These are phyloP conservation scores for Xestia xanthographa DNA, from an alignment of 2,888 invertebrate genomes.

Conservation along the genomic window DNA sequence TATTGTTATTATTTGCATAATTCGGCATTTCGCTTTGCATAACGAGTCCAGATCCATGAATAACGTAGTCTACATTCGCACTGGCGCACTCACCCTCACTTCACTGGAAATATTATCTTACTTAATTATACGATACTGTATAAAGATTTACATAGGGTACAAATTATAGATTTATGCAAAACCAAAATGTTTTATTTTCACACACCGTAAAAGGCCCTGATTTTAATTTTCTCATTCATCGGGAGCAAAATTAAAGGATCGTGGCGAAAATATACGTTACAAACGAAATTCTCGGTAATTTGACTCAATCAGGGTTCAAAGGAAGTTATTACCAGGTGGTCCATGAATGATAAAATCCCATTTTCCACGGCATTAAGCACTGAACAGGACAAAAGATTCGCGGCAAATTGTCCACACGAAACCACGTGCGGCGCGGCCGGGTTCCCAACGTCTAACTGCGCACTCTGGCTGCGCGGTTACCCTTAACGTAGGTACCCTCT, in stretches of 20 bases:
- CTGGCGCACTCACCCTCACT: conserved; percentile 69
- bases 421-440: conserved; percentile 84
- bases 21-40: conserved; percentile 82
- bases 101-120: conserved; percentile 57
- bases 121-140: conserved; percentile 48
- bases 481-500: conserved; percentile 81
- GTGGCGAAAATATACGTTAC: conserved; percentile 28
- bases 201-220: conserved; percentile 23
- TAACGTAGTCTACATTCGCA: conserved; percentile 76
- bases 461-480: conserved; percentile 85
- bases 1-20: conserved; percentile 84
- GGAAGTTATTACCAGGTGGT: conserved; percentile 65
- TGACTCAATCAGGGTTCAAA: conserved; percentile 48
- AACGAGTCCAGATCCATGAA: conserved; percentile 79
- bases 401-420: conserved; percentile 76
- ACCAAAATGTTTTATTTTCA: conserved; percentile 34
- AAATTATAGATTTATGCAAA: conserved; percentile 54
- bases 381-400: conserved; percentile 82
- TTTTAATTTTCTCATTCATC: conserved; percentile 47
- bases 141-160: conserved; percentile 49
- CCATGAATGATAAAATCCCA: conserved; percentile 74
- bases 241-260: conserved; percentile 45
- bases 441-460: conserved; percentile 84
- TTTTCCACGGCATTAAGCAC: conserved; percentile 78
- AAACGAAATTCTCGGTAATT: conserved; percentile 39